A percentile compares a stretch with the other conserved stretches of the same genome.
phyloP scores from a whole-genome alignment of 37 sponge, comb jelly and placozoan genomes.

The Diacarnus erythraeanus region DNA sequence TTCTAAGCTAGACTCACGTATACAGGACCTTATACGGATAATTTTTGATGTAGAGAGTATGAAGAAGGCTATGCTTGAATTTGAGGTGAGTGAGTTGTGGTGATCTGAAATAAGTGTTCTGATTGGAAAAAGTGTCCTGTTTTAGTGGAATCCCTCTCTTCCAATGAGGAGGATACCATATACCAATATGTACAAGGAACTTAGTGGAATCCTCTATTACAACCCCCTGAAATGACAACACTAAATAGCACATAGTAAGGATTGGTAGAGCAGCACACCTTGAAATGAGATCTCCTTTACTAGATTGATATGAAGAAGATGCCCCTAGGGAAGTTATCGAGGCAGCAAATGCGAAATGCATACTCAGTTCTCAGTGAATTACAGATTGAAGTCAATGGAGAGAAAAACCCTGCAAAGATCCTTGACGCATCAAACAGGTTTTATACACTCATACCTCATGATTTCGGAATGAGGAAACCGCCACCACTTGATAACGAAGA shows the following conservation, averaged over 20 bases:
- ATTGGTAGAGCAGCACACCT: too few species aligned
- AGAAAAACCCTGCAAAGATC: conserved; percentile 56
- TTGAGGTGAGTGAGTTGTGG: conserved; percentile 95
- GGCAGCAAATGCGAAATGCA: conserved; percentile 87
- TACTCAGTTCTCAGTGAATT: conserved; percentile 86
- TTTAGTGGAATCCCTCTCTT: neutral
- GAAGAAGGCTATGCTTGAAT: conserved; percentile 94
- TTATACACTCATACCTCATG: conserved; percentile 98
- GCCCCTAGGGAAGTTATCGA: conserved; percentile 97
- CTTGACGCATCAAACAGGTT: conserved; percentile 92
- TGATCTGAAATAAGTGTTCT: too few species aligned
- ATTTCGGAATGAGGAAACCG: conserved; percentile 94
- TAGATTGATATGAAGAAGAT: conserved; percentile 99
- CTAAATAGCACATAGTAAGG: too few species aligned
- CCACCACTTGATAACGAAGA: conserved; percentile 82
- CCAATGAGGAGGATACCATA: too few species aligned
- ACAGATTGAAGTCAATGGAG: conserved; percentile 55
- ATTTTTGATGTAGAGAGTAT: conserved; percentile 95
- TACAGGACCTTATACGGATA: conserved; percentile 86
- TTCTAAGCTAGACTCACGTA: conserved; percentile 72
- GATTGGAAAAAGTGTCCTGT: too few species aligned
- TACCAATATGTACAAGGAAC: too few species aligned
- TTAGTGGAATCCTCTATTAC: too few species aligned
- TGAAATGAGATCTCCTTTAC: too few species aligned
- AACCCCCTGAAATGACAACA: too few species aligned